Conservation (phyloP, 1,140 invertebrate genomes). For the Pseudobourletiella spinata region DNA sequence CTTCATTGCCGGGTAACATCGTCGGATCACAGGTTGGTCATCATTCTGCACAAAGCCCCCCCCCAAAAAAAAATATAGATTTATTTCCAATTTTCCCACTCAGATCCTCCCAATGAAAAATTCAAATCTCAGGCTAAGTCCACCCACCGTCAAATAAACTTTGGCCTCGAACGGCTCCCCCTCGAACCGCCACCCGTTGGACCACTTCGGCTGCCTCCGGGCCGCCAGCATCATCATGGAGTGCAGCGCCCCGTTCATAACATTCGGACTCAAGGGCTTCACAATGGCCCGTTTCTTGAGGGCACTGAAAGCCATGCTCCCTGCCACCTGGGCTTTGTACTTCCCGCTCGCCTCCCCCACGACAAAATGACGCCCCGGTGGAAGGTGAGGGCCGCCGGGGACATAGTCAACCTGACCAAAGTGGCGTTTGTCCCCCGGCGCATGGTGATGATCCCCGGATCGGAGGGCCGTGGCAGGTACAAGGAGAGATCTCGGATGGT, state of each 20-base stretch:
- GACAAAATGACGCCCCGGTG: neutral
- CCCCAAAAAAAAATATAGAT: conserved; percentile 32
- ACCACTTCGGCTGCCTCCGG: conserved; percentile 57
- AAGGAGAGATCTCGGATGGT: neutral
- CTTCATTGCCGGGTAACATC: conserved; percentile 79
- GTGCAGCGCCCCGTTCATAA: conserved; percentile 27
- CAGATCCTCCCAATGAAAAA: neutral
- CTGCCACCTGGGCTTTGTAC: neutral
- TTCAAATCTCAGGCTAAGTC: no score
- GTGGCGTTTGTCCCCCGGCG: no score
- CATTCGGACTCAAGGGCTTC: conserved; percentile 32
- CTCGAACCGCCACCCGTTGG: conserved; percentile 85
- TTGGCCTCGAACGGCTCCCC: conserved; percentile 70
- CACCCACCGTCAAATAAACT: conserved; percentile 73
- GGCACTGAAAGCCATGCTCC: conserved; percentile 17
- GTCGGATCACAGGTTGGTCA: conserved; percentile 57
- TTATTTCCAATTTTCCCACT: neutral
- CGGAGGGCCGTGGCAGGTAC: neutral
- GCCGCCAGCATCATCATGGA: conserved; percentile 6
- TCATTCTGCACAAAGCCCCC: conserved; percentile 70
- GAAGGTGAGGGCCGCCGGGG: no score
- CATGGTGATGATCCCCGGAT: no score
- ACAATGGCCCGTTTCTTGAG: conserved; percentile 35
- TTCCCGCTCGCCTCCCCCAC: neutral
- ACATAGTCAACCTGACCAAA: no score